These are phyloP conservation scores for Loriculus beryllinus DNA, from an alignment of 2,797 vertebrate genomes.

Conservation along the genomic window DNA sequence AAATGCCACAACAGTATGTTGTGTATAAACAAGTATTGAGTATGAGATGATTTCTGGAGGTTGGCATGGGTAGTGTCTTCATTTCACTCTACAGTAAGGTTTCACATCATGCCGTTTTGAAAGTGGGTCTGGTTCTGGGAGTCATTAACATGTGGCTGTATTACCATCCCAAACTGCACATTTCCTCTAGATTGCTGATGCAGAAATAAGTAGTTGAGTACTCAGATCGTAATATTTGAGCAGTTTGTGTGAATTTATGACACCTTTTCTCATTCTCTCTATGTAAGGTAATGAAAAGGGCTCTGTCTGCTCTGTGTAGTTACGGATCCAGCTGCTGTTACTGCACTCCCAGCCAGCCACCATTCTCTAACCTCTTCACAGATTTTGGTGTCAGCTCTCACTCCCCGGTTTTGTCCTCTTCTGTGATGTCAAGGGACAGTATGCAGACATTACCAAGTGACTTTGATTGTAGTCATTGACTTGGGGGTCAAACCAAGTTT, in stretches of 20 bases:
- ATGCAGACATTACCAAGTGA: accelerated
- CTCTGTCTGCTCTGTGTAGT: neutral
- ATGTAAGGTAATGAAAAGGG: neutral
- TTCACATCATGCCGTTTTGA: accelerated
- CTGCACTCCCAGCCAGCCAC: accelerated
- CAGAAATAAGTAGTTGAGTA: neutral
- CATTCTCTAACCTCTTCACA: accelerated
- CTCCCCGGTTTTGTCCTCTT: neutral
- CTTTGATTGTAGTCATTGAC: neutral
- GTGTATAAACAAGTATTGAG: neutral
- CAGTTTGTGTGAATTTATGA: neutral
- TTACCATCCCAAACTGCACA: neutral
- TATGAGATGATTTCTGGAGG: neutral
- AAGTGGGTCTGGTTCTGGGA: neutral
- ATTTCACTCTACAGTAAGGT: neutral
- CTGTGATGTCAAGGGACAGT: neutral
- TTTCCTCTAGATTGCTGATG: neutral
- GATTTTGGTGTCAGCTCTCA: neutral
- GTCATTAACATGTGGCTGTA: neutral
- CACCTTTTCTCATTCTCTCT: neutral
- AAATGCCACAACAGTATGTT: neutral
- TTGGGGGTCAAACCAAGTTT: neutral
- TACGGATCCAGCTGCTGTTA: neutral
- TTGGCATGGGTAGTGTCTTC: neutral
- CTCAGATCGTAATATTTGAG: neutral